A percentile compares a stretch with the other conserved stretches of the same genome.
Conservation (phyloP, 2,113 vertebrate species). For the Podilymbus podiceps region DNA sequence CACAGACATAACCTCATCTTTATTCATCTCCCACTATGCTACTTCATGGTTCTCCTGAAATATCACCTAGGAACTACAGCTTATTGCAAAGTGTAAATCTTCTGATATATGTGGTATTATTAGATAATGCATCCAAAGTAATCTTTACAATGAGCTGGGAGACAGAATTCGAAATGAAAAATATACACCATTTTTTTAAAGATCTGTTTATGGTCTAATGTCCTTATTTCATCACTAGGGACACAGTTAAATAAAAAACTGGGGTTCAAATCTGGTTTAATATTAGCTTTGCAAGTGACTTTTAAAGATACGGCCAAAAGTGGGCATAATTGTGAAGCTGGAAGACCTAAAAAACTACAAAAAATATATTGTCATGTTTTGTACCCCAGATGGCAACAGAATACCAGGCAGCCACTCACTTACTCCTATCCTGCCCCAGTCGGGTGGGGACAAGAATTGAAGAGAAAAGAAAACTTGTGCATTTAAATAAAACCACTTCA, state of each 20-base stretch:
- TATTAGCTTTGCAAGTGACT: not conserved
- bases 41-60: not conserved
- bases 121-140: not conserved
- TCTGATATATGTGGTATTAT: not conserved
- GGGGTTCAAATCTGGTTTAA: not conserved
- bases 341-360: not conserved
- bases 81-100: not conserved
- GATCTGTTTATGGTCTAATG: not conserved
- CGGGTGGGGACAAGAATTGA: no score
- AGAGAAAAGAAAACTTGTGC: no score
- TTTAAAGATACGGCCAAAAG: not conserved
- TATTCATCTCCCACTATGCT: not conserved
- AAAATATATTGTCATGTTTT: not conserved
- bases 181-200: not conserved
- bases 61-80: not conserved
- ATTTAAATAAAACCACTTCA: no score
- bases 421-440: no score
- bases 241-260: not conserved
- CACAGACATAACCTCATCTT: not conserved
- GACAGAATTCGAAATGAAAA: not conserved
- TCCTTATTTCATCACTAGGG: not conserved
- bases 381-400: no score
- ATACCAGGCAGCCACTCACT: no score
- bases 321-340: fast-evolving
- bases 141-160: not conserved